Evolutionary conservation across 2,797 vertebrate species (phyloP).

Genomic region (Amphiprion clarkii): DNA sequence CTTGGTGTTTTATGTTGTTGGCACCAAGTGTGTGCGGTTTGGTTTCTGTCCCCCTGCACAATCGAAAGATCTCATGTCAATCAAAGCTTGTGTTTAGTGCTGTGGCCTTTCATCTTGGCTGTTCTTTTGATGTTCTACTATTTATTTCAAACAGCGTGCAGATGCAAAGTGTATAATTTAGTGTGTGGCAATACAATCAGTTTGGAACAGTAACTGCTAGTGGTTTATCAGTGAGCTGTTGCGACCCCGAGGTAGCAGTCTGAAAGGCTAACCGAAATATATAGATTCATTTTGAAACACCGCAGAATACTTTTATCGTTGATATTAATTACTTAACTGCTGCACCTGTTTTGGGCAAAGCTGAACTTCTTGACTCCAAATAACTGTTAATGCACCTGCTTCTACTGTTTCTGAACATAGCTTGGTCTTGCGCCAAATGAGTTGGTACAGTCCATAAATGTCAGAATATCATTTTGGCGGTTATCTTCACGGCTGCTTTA

Average conservation of each 20-base stretch:
- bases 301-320: too few relatives aligned
- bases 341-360: too few relatives aligned
- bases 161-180: background rate
- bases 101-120: background rate
- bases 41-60: background rate
- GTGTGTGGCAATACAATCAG: background rate
- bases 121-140: slow-evolving; percentile 6
- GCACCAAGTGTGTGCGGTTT: slow-evolving; percentile 22
- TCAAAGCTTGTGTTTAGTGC: background rate
- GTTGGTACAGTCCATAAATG: too few relatives aligned
- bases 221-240: too few relatives aligned
- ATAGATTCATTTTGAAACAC: too few relatives aligned
- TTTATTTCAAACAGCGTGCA: background rate
- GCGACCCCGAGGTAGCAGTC: too few relatives aligned
- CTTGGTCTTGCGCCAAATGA: too few relatives aligned
- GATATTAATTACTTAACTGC: too few relatives aligned
- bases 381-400: background rate
- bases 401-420: background rate
- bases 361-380: background rate
- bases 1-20: slow-evolving; percentile 33
- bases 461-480: too few relatives aligned
- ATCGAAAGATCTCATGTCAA: slow-evolving; percentile 28
- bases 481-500: too few relatives aligned
- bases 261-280: too few relatives aligned
- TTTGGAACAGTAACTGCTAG: background rate